Evolutionary conservation across 2,888 invertebrate species (phyloP).

Genomic region (Melipona bicolor): DNA sequence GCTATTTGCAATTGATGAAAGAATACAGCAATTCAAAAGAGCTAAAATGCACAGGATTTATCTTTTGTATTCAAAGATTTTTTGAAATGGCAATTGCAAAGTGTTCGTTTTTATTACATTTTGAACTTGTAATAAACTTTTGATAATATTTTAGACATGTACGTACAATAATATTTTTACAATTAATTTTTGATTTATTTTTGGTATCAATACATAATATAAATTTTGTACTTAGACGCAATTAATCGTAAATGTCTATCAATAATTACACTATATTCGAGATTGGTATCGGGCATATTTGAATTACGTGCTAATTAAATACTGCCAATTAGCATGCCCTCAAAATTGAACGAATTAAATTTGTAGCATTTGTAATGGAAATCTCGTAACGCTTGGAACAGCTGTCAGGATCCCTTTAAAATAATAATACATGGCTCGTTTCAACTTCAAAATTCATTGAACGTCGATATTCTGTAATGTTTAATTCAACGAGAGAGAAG

Average conservation of each 20-base stretch:
- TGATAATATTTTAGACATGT: not conserved
- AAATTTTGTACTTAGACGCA: not conserved
- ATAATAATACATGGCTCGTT: not conserved
- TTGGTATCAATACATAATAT: too few species aligned
- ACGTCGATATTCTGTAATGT: not conserved
- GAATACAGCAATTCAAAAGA: too few species aligned
- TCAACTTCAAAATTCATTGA: not conserved
- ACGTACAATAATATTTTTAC: not conserved
- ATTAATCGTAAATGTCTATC: not conserved
- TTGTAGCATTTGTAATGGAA: not conserved
- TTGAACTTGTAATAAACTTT: not conserved
- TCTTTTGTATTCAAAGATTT: too few species aligned
- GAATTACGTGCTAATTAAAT: constrained; percentile 17
- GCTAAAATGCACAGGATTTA: too few species aligned
- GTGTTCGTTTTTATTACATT: not conserved
- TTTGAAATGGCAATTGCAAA: too few species aligned
- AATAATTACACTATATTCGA: not conserved
- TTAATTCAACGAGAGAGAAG: not conserved
- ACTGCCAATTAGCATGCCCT: not conserved
- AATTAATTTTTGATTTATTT: not conserved
- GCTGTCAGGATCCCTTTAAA: not conserved
- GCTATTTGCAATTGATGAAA: too few species aligned
- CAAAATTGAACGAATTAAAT: not conserved
- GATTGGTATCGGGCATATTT: not conserved
- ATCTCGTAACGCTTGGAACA: not conserved